Evolutionary conservation across 2,888 invertebrate genomes (phyloP), one percentile per base, ranked within the genome.

Genomic region (Caenorhabditis macrosperma): DNA sequence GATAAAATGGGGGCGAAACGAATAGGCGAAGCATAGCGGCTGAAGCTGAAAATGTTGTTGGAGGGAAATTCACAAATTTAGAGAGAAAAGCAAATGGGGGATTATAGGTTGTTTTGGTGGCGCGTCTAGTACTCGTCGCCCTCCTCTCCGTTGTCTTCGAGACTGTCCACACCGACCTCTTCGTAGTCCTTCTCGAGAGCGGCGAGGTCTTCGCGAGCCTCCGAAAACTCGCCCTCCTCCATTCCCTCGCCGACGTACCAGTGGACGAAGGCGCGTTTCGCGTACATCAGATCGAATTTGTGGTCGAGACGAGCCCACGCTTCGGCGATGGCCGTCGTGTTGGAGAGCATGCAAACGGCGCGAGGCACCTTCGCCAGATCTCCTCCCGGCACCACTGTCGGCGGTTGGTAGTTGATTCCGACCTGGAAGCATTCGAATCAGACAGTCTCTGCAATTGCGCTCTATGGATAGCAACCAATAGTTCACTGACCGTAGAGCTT

Each of bases 301-400:
- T 93, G 93, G 87, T 94, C 93, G 24, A 96, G 92, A 68, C 94
- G 93, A 76, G 94, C 94, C 94, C 95, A 96, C 59, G 95, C 95
- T 38, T 38, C 38, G 12, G 38, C 38, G 38, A 33, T 33, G 83
- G n/a, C n/a, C n/a, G n/a, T n/a, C n/a, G n/a, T n/a, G n/a, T n/a
- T n/a, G n/a, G n/a, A 85, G 94, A 96, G 92, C 94, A 95, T 95
- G 79, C 94, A 94, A 1, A 95, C 94, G 33, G 95, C 95, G 82
- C 95, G 93, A 1, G 81, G 83, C 3, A 92, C 92, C 86, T 92
- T 92, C 59, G 92, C 92, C 78, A 96, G 94, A 85, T 96, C 96
- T 52, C 96, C 96, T 20, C 96, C 96, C 15, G 96, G 96, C 63
- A 96, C 96, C 26, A 95, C 95, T 0, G 94, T 93, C 0, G 95